These are phyloP conservation scores for Gadopsis marmoratus DNA, from an alignment of 2,797 vertebrate species.

Conservation along the genomic window DNA sequence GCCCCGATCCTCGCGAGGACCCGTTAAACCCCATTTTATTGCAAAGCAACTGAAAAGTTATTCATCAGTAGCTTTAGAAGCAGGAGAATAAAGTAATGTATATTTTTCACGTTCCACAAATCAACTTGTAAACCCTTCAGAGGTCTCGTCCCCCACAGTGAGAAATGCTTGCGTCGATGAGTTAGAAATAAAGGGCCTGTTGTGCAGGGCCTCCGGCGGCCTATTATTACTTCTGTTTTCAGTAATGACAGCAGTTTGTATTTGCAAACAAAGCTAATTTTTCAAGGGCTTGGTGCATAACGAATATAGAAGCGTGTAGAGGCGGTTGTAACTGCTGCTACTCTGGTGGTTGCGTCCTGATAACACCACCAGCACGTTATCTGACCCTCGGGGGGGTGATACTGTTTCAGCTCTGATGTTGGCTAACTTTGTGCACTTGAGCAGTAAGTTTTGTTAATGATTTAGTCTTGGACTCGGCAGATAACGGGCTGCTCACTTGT, in stretches of 20 bases:
- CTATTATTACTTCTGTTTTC: slow-evolving; percentile 15
- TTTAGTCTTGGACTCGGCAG: slow-evolving; percentile 21
- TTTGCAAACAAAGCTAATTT: slow-evolving; percentile 33
- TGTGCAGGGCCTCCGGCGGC: background rate
- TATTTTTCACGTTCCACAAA: slow-evolving; percentile 5
- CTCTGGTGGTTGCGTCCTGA: slow-evolving; percentile 8
- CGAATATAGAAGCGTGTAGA: slow-evolving; percentile 24
- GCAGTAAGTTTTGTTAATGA: slow-evolving; percentile 45
- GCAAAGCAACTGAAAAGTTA: background rate
- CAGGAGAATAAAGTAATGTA: background rate
- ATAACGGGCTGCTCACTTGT: slow-evolving; percentile 17
- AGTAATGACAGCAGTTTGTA: slow-evolving; percentile 14
- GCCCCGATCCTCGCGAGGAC: background rate
- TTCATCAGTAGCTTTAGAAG: background rate
- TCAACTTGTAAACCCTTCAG: slow-evolving; percentile 1
- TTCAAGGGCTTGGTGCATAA: slow-evolving; percentile 4
- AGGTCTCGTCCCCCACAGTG: background rate
- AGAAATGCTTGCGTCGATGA: slow-evolving; percentile 10
- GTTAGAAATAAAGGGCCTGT: slow-evolving; percentile 2
- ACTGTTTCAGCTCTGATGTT: slow-evolving; percentile 5
- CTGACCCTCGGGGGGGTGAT: slow-evolving; percentile 1
- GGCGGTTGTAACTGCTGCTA: slow-evolving; percentile 10
- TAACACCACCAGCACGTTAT: slow-evolving; percentile 19
- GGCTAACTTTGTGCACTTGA: background rate
- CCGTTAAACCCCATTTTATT: slow-evolving; percentile 9